Evolutionary conservation across 2,888 invertebrate species (phyloP), one percentile per base, ranked within the genome.

Genomic region (Meta bourneti): DNA sequence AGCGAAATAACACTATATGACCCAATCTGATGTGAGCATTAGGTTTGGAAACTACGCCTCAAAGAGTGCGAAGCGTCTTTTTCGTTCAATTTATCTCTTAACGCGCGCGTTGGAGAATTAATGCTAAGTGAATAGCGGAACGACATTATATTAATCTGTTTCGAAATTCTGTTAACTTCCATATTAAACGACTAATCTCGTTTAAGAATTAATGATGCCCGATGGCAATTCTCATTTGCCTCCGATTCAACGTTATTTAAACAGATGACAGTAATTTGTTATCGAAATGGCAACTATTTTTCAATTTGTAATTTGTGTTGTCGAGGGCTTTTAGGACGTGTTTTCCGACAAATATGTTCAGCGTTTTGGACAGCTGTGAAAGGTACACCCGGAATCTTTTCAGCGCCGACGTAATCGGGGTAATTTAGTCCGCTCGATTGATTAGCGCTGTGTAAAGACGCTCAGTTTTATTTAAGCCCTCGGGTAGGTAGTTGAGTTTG

Each of bases 121-220:
- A 82, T 82, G 71, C 51, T 82, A 72, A 71, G 71, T 71, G 82
- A 72, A 82, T 82, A 82, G 82, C 52, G 52, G 71, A 82, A 49
- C 19, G 82, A 51, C 82, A 82, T 52, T 71, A 61, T 61, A 82
- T 82, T 82, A 82, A 82, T 82, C 70, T 51, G 49, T 82, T 82
- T 71, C 82, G 49, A 49, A 82, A 72, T 82, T 82, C 82, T 82
- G 71, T 82, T 72, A 82, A 82, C 82, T 82, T 72, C n/a, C 81
- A 51, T 72, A 82, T 70, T 82, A 82, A 82, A 82, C 52, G 52
- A 82, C 51, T 82, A 82, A 82, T 72, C 82, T 82, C 71, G 71
- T 82, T 82, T 82, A 72, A 82, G 72, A 82, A 82, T 82, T 82
- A 82, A 82, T 82, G 82, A 82, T 72, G 51, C 82, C 51, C n/a